Percentiles rank a stretch among this genome's conserved stretches.
Conservation (phyloP, 2,113 vertebrate genomes). For the Pyxicephalus adspersus region DNA sequence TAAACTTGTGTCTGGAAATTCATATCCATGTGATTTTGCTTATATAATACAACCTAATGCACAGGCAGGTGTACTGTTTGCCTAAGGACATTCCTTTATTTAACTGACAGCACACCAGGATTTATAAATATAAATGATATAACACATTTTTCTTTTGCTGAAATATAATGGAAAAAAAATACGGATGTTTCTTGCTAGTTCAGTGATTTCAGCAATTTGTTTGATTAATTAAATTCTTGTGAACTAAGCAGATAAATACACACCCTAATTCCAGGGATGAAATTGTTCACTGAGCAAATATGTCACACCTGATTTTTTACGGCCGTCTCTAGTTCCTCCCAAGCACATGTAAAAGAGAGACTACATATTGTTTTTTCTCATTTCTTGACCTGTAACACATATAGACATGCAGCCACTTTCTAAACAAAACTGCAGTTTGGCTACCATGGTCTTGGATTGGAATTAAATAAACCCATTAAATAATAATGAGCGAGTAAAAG, state of each 20-base stretch:
- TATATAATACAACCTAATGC: background rate
- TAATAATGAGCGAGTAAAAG: too few relatives aligned
- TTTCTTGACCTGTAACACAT: too few relatives aligned
- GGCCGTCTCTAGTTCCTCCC: background rate
- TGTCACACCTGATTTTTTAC: background rate
- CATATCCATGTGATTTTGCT: background rate
- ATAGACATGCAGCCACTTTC: too few relatives aligned
- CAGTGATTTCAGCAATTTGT: background rate
- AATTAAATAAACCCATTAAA: too few relatives aligned
- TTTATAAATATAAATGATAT: background rate
- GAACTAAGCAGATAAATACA: background rate
- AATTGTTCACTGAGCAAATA: background rate
- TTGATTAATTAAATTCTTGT: background rate
- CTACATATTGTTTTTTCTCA: too few relatives aligned
- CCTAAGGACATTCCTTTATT: conserved; percentile 48
- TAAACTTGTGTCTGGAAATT: too few relatives aligned
- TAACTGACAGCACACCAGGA: conserved; percentile 14
- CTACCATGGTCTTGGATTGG: too few relatives aligned
- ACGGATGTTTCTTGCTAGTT: background rate
- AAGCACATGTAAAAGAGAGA: background rate
- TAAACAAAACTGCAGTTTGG: too few relatives aligned
- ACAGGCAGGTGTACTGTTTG: background rate
- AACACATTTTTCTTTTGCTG: background rate
- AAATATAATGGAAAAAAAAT: background rate
- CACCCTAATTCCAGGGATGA: background rate